A percentile compares a stretch with the other conserved stretches of the same genome.
Conservation (phyloP, 1,140 invertebrate genomes). For the Anadara kagoshimensis region DNA sequence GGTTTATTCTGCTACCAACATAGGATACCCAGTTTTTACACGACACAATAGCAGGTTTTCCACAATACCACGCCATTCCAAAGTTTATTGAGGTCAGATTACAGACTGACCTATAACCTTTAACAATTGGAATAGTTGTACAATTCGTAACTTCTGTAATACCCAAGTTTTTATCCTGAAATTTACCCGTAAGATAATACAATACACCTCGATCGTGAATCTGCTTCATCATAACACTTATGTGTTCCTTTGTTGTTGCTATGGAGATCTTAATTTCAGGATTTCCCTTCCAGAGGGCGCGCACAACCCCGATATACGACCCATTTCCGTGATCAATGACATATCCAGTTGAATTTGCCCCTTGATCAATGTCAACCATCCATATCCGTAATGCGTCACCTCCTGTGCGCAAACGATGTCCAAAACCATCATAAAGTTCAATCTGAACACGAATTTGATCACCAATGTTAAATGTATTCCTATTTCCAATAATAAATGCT, state of each 20-base stretch:
- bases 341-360: not conserved
- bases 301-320: conserved; percentile 3
- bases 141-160: not conserved
- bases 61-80: conserved; percentile 13
- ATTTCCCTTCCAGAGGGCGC: conserved; percentile 7
- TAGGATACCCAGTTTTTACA: not conserved
- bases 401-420: not conserved
- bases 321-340: conserved; percentile 20
- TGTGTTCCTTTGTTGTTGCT: conserved; percentile 7
- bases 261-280: conserved; percentile 6
- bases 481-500: not conserved
- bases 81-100: conserved; percentile 11
- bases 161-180: not conserved
- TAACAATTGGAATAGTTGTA: not conserved
- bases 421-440: conserved; percentile 1
- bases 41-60: not conserved
- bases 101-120: not conserved
- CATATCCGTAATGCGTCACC: conserved; percentile 14
- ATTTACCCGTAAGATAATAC: not conserved
- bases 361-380: not conserved
- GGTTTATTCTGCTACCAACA: no score
- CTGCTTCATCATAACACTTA: conserved; percentile 3
- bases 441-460: not conserved
- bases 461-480: not conserved
- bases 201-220: conserved; percentile 2